Evolutionary conservation across 2,113 vertebrate genomes (phyloP), one percentile per base, ranked within the genome.

Genomic region (Odocoileus virginianus): DNA sequence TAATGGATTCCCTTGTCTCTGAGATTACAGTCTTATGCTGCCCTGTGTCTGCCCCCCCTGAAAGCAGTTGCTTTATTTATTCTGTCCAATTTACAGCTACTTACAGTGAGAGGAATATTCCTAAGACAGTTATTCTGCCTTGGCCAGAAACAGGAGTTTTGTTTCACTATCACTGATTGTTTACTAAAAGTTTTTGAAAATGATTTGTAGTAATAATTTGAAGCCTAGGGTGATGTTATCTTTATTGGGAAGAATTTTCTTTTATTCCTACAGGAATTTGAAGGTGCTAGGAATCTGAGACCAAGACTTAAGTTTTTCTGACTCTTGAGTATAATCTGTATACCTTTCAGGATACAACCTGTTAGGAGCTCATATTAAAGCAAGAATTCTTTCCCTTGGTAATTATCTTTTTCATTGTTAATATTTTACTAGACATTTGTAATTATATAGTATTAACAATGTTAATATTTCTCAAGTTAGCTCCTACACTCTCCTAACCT

Each of bases 111-210:
- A 91, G 30, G 83, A 33, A 58, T 45, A 94, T 94, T 93, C 81
- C 47, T 4, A 57, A 88, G 61, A 50, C 21, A 85, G 28, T 87
- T 97, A 64, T 7, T 95, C 45, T 71, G 16, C 87, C 28, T 61
- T 90, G 33, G 71, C 78, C 43, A 76, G 43, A 83, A 88, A 89
- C 12, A 57, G 67, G 61, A 81, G 25, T 85, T 94, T 90, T 91
- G 27, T 76, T 58, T 95, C n/a, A 82, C 94, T 88, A 71, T 88
- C 86, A 50, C n/a, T 45, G 74, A 67, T 84, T 87, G 16, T 82
- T 96, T 95, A 47, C 50, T 92, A 86, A 91, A 43, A 23, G 55
- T 88, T 79, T 81, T 92, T 94, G 83, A 64, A 96, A 84, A 76
- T 54, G 58, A 60, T 30, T 94, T 71, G 50, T 84, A 88, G 47